Conservation (phyloP, 2,113 vertebrate genomes). For the Glaucidium brasilianum region DNA sequence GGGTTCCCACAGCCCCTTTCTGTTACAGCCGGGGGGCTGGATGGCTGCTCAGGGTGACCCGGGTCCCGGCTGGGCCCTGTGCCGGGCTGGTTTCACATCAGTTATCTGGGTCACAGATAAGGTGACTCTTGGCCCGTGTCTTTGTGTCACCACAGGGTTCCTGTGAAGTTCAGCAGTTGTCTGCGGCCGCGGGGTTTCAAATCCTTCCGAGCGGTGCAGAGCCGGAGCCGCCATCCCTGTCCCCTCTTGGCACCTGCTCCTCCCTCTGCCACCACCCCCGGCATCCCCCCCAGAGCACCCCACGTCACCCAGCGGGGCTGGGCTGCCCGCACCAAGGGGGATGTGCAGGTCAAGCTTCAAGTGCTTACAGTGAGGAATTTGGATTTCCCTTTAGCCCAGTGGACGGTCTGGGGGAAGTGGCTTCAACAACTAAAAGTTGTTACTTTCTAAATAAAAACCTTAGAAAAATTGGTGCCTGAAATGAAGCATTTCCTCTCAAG, state of each 20-base stretch:
- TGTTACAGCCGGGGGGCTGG: too few relatives aligned
- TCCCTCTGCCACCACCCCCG: background rate
- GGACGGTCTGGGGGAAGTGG: background rate
- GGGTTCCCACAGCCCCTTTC: background rate
- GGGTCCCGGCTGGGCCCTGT: rapidly evolving
- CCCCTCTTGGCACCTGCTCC: rapidly evolving
- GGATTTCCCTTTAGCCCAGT: background rate
- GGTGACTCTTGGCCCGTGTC: background rate
- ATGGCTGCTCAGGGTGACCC: rapidly evolving
- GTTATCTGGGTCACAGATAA: background rate
- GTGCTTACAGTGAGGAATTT: rapidly evolving
- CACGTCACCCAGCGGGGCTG: rapidly evolving
- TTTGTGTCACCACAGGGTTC: background rate
- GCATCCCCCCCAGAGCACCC: background rate
- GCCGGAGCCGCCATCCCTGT: rapidly evolving
- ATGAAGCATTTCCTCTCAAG: background rate
- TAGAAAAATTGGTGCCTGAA: background rate
- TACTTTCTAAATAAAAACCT: background rate
- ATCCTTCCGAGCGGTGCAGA: rapidly evolving
- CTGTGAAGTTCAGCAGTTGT: background rate
- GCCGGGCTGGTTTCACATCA: background rate
- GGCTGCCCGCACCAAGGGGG: rapidly evolving
- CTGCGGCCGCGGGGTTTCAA: background rate
- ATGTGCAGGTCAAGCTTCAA: rapidly evolving
- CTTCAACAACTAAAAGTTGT: rapidly evolving